A percentile compares a stretch with the other conserved stretches of the same genome.
phyloP scores from a whole-genome alignment of 2,797 vertebrate species.

The Sorex maritimensis region DNA sequence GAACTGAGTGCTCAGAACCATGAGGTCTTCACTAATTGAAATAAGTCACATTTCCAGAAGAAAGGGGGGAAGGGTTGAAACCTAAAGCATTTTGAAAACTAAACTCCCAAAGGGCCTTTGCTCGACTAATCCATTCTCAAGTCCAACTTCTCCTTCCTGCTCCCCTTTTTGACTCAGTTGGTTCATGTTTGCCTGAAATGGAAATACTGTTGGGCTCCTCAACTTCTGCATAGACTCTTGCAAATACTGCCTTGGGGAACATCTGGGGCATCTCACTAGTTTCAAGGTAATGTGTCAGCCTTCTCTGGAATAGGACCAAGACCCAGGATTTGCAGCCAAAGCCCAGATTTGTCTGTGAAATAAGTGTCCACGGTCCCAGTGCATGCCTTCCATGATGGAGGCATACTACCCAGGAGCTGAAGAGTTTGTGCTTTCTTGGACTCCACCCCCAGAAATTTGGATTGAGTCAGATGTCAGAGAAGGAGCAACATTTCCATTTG shows the following conservation, averaged over 20 bases:
- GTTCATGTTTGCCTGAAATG: background rate
- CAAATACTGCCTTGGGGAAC: slow-evolving; percentile 41
- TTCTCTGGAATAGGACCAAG: background rate
- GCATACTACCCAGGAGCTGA: background rate
- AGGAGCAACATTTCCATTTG: background rate
- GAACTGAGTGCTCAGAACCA: slow-evolving; percentile 80
- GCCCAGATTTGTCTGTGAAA: no score
- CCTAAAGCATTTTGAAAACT: slow-evolving; percentile 43
- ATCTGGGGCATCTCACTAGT: background rate
- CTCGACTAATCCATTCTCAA: background rate
- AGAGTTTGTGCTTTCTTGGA: background rate
- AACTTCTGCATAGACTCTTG: background rate
- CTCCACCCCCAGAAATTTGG: background rate
- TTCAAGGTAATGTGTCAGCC: background rate
- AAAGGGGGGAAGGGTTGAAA: slow-evolving; percentile 67
- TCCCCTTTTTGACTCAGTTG: background rate
- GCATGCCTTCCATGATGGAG: background rate
- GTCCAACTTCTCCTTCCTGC: background rate
- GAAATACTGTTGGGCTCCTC: slow-evolving; percentile 20
- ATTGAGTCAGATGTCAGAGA: background rate
- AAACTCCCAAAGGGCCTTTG: slow-evolving; percentile 57
- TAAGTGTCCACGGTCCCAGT: no score
- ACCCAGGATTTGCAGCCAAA: no score
- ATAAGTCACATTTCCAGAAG: slow-evolving; percentile 79
- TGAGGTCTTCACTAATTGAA: slow-evolving; percentile 84